Base-by-base conservation (phyloP, 2,888 invertebrate genomes). In the Polyommatus iphigenia region DNA sequence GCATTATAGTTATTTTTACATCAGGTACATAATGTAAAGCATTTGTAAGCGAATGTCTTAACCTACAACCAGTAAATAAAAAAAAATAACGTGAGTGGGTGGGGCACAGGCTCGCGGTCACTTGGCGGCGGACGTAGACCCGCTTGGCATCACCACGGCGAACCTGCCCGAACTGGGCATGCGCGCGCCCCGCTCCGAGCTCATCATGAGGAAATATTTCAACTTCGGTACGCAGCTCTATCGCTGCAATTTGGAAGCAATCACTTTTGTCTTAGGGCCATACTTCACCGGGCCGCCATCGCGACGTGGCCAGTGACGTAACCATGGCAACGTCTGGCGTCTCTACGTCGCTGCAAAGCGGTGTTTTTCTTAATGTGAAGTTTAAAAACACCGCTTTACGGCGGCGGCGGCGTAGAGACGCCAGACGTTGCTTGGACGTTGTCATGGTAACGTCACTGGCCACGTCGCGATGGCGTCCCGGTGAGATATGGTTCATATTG, bases 81-180 rank as follows among this genome's bases (percentile, higher is more conserved):
- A 67, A 67, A 67, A 67, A 67, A 85, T 89, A 88, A 89, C 87
- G 81, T 85, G 85, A 83, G 85, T 86, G 89, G 91, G 87, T 89
- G 88, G 87, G 89, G 90, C 88, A 84, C 95, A 98, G 98, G 97
- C 98, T 91, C 97, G 98, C 93, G 99, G 98, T 89, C 98, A 99
- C 95, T 96, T 98, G 94, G 97, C 98, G 87, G 98, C 98, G 84
- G 97, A 97, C 90, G 95, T 99, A 95, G 99, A 99, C 95, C 99
- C 99, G 84, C 96, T 99, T 90, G 97, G 97, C 95, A 98, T 99
- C 95, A 97, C 95, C 93, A 96, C 96, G 94, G 95, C 96, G 87
- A 95, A 95, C 90, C 95, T 95, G 92, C 94, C 94, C 86, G 87
- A 86, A 83, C 89, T 94, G 89, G 94, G 94, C 89, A 90, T 92